Conservation (phyloP, 2,797 vertebrate genomes). For the Aeoliscus strigatus region DNA sequence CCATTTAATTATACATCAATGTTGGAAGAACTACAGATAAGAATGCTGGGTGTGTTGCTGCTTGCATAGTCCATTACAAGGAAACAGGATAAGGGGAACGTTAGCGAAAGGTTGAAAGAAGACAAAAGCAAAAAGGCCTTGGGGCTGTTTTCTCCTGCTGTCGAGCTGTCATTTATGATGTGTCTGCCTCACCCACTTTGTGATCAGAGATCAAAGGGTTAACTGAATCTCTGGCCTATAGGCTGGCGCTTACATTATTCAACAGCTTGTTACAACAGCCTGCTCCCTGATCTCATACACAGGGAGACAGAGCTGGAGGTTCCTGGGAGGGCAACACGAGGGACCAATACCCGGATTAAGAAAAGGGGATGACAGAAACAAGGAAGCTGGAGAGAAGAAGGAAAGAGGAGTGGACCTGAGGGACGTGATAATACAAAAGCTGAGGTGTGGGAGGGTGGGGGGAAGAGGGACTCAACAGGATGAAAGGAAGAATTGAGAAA, state of each 20-base stretch:
- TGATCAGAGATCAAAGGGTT: constrained; percentile 73
- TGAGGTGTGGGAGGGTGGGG: neutral
- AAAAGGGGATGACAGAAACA: constrained; percentile 27
- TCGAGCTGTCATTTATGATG: constrained; percentile 56
- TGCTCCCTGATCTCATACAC: constrained; percentile 64
- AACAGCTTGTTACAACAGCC: constrained; percentile 71
- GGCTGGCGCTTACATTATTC: constrained; percentile 71
- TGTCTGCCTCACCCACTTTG: constrained; percentile 51
- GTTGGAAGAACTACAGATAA: constrained; percentile 66
- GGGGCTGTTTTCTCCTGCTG: constrained; percentile 42
- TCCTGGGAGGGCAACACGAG: constrained; percentile 45
- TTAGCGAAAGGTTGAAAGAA: constrained; percentile 32
- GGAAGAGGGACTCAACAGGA: constrained; percentile 21
- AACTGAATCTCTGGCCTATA: constrained; percentile 66
- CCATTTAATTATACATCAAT: constrained; percentile 79
- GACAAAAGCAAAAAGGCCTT: constrained; percentile 32
- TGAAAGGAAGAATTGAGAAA: constrained; percentile 62
- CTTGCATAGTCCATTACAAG: constrained; percentile 48
- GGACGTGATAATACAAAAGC: constrained; percentile 16
- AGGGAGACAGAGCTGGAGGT: constrained; percentile 51
- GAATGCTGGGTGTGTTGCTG: constrained; percentile 32
- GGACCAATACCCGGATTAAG: constrained; percentile 58
- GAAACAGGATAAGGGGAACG: constrained; percentile 51
- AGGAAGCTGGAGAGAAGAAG: constrained; percentile 38
- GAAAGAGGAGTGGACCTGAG: constrained; percentile 35